These are phyloP conservation scores for Trichonephila clavipes DNA, from an alignment of 1,140 invertebrate genomes.

Conservation along the genomic window DNA sequence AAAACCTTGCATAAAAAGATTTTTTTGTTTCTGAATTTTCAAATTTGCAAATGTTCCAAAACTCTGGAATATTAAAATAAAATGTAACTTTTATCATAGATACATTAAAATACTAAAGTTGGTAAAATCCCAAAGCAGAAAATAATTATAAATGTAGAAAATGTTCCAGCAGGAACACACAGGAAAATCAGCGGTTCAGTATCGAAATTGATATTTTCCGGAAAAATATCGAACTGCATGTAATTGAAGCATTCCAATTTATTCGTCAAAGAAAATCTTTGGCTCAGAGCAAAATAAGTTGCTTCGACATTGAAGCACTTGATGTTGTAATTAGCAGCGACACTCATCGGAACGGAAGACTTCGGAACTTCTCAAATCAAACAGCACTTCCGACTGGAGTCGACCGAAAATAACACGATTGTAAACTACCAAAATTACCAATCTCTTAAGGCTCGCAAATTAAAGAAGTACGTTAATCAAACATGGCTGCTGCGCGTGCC, in stretches of 20 bases:
- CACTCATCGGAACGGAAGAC: not conserved
- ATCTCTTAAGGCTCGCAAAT: conserved; percentile 63
- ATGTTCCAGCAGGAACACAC: not conserved
- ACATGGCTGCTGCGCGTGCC: conserved; percentile 50
- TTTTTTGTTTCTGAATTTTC: too few relatives aligned
- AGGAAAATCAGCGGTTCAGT: not conserved
- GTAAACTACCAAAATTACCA: conserved; percentile 67
- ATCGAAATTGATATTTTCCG: not conserved
- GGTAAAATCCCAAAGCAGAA: not conserved
- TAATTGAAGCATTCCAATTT: not conserved
- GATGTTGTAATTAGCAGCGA: not conserved
- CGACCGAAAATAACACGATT: conserved; percentile 60
- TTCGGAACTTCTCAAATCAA: conserved; percentile 20
- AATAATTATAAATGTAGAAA: not conserved
- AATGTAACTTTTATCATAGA: too few relatives aligned
- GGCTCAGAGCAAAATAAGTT: not conserved
- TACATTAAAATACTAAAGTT: not conserved
- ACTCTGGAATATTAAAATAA: too few relatives aligned
- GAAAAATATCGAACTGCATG: not conserved
- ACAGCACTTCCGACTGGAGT: conserved; percentile 20
- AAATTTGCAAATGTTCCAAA: too few relatives aligned
- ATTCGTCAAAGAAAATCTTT: not conserved
- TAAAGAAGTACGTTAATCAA: conserved; percentile 74
- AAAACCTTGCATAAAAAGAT: too few relatives aligned
- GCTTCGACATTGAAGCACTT: not conserved